Evolutionary conservation across 2,888 invertebrate species (phyloP).

Genomic region (Pheosia gnoma): DNA sequence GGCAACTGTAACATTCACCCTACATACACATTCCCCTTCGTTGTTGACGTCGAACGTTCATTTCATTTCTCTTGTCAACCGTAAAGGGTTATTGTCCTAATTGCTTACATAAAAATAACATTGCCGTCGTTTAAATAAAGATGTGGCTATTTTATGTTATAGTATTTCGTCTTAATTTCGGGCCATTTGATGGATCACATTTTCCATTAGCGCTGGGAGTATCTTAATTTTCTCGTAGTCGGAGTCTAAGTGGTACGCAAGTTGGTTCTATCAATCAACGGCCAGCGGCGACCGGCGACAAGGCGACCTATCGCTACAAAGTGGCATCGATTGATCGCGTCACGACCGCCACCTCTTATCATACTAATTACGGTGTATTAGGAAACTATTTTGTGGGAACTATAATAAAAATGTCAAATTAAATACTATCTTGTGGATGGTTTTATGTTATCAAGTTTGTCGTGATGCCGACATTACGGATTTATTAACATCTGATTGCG

Average conservation of each 20-base stretch:
- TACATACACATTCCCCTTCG: slow-evolving; percentile 44
- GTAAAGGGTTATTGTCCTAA: slow-evolving; percentile 48
- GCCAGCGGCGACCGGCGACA: slow-evolving; percentile 44
- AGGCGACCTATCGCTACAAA: slow-evolving; percentile 64
- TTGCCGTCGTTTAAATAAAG: slow-evolving; percentile 64
- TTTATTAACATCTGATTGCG: slow-evolving; percentile 20
- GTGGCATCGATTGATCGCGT: slow-evolving; percentile 74
- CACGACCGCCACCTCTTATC: slow-evolving; percentile 68
- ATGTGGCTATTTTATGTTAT: slow-evolving; percentile 44
- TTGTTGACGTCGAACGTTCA: slow-evolving; percentile 43
- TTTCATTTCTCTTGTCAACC: slow-evolving; percentile 47
- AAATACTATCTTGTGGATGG: slow-evolving; percentile 17
- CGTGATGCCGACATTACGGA: slow-evolving; percentile 15
- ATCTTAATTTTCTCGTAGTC: slow-evolving; percentile 71
- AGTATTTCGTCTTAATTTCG: slow-evolving; percentile 61
- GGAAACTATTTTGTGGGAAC: slow-evolving; percentile 45
- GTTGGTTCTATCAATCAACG: slow-evolving; percentile 71
- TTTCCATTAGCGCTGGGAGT: slow-evolving; percentile 70
- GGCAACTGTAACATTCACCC: slow-evolving; percentile 50
- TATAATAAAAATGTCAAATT: slow-evolving; percentile 34
- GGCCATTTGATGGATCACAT: slow-evolving; percentile 70
- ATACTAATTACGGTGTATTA: slow-evolving; percentile 53
- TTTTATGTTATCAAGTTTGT: slow-evolving; percentile 19
- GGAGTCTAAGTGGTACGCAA: slow-evolving; percentile 64
- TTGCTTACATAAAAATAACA: slow-evolving; percentile 62